A percentile compares a stretch with the other conserved stretches of the same genome.
Evolutionary conservation across 2,888 invertebrate species (phyloP).

Genomic region (Phortica magna): DNA sequence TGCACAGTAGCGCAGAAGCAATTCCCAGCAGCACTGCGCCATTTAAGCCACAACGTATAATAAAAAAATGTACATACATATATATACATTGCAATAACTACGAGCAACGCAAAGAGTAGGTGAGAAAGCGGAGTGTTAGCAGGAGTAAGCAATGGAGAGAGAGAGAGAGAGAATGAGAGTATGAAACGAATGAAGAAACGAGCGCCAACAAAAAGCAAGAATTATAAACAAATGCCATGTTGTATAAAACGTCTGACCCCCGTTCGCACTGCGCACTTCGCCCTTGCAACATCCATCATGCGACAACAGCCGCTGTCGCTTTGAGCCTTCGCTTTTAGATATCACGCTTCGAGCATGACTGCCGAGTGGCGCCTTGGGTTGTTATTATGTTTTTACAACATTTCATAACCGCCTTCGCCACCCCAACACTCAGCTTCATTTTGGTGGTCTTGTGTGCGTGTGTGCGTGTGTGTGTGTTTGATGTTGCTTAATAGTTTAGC

Average conservation of each 20-base stretch:
- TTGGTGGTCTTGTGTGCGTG: not conserved
- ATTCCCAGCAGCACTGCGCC: conserved; percentile 9
- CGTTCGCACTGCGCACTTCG: too few species aligned
- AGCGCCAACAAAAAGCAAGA: not conserved
- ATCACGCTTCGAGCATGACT: not conserved
- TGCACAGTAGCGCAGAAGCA: not conserved
- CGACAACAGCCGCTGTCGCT: not conserved
- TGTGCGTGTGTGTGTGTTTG: conserved; percentile 9
- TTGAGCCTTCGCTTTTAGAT: not conserved
- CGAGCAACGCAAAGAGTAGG: too few species aligned
- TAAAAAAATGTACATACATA: not conserved
- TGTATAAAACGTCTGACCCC: not conserved
- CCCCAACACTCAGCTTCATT: not conserved
- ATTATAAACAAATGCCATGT: not conserved
- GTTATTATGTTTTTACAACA: conserved; percentile 53
- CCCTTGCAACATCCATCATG: not conserved
- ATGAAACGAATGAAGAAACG: not conserved
- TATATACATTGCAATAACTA: too few species aligned
- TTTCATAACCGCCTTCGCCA: conserved; percentile 13
- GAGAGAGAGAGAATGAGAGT: not conserved
- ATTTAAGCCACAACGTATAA: not conserved
- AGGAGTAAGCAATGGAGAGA: not conserved
- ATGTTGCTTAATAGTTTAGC: conserved; percentile 31
- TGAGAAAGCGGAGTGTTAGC: too few species aligned
- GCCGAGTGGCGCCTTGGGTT: conserved; percentile 30